Evolutionary conservation across 2,797 vertebrate species (phyloP), one percentile per base, ranked within the genome.

Genomic region (Caiman crocodilus): DNA sequence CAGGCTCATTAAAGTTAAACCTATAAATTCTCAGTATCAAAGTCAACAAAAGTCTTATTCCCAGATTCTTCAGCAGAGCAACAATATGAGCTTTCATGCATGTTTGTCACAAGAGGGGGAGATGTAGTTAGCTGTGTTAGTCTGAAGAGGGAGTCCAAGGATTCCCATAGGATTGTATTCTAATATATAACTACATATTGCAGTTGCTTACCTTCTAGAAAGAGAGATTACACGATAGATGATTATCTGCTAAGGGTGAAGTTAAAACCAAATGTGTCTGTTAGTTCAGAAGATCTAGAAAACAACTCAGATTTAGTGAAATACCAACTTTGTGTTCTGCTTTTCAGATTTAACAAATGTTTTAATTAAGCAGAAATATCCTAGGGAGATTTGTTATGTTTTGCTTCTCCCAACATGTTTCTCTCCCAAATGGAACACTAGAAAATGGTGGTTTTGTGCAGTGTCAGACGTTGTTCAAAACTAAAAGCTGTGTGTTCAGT

Each of bases 91-190:
- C 9, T 80, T 78, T 73, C 28, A 9, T 65, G 64, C 16, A 61
- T 82, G 14, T 10, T 2, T 4, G 79, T 95, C 96, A 96, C 95
- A 95, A 96, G 96, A 94, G 94, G 42, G 42, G 42, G 42, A 50
- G 42, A 50, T 50, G 10, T 50, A 50, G 42, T 50, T 50, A 50
- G 42, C 42, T 10, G 42, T 84, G 16, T 10, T 3, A 3, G 79
- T 95, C 96, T 95, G 94, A 95, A 96, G 96, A 94, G 92, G 96
- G 95, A 95, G 93, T 91, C 58, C 56, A 88, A 87, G 74, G 56
- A 59, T 50, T 50, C 42, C 75, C 6, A 1, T 42, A 55, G 79
- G 56, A 86, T 35, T 74, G 56, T 0, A 32, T 20, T 61, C 28
- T 16, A 6, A 23, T 3, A 6, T 0, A 1, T 26, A 23, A 23